phyloP scores from a whole-genome alignment of 2,113 vertebrate genomes.

The Podiceps cristatus region DNA sequence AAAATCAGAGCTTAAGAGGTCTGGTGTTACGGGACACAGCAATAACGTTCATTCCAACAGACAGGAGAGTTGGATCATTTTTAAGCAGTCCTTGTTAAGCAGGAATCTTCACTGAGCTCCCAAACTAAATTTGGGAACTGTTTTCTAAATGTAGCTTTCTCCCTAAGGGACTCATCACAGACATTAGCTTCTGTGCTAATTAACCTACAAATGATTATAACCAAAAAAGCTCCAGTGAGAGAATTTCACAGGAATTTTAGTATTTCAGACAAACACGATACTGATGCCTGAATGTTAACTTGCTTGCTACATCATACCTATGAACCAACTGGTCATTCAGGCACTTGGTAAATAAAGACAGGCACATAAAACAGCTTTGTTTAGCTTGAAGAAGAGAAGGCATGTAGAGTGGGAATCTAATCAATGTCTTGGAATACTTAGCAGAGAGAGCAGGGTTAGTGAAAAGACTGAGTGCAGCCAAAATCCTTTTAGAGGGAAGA shows the following conservation, averaged over 20 bases:
- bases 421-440: not conserved
- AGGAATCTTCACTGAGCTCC: not conserved
- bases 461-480: not conserved
- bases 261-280: not conserved
- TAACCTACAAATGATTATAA: not conserved
- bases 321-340: rapidly evolving
- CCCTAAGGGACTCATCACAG: not conserved
- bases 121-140: not conserved
- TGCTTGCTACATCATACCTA: not conserved
- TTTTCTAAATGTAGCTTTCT: not conserved
- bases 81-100: not conserved
- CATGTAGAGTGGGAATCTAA: not conserved
- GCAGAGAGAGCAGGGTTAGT: not conserved
- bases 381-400: not conserved
- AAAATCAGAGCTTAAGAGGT: not conserved
- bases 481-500: not conserved
- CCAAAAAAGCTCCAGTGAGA: not conserved
- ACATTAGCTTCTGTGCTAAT: not conserved
- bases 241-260: not conserved
- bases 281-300: not conserved
- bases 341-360: not conserved
- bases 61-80: not conserved
- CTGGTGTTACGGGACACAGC: not conserved
- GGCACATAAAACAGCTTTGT: not conserved
- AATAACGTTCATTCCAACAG: not conserved